These are phyloP conservation scores for Onthophagus taurus DNA, from an alignment of 1,140 invertebrate species.

Conservation along the genomic window DNA sequence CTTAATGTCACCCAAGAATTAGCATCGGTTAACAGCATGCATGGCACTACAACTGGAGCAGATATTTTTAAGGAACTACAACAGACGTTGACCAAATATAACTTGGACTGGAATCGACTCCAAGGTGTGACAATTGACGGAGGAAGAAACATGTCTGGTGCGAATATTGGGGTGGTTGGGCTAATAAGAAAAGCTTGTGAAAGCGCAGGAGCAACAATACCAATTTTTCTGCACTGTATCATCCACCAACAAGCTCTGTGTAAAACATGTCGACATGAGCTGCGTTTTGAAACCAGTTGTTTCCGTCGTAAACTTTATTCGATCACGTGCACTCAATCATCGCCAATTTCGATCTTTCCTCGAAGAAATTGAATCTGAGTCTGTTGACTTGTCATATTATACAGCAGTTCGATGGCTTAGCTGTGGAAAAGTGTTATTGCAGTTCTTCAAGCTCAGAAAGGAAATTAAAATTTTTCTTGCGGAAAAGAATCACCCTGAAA, in stretches of 20 bases:
- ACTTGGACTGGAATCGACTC: constrained; percentile 12
- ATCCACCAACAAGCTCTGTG: too few relatives aligned
- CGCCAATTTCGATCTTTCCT: constrained; percentile 14
- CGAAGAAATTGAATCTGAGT: constrained; percentile 10
- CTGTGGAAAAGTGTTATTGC: constrained; percentile 15
- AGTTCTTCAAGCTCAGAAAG: constrained; percentile 16
- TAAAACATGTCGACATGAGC: constrained; percentile 13
- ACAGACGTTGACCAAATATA: constrained; percentile 11
- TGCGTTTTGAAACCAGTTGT: constrained; percentile 8
- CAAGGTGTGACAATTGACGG: constrained; percentile 27
- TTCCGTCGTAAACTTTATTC: constrained; percentile 14
- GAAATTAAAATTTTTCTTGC: constrained; percentile 15
- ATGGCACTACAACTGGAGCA: constrained; percentile 7
- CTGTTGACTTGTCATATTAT: constrained; percentile 14
- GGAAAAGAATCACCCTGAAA: constrained; percentile 12
- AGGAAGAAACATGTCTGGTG: constrained; percentile 26
- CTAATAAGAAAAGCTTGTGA: constrained; percentile 10
- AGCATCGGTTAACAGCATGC: constrained; percentile 9
- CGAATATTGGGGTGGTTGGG: constrained; percentile 5
- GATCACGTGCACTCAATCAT: constrained; percentile 13
- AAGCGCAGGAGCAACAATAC: too few relatives aligned
- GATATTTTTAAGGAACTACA: constrained; percentile 15
- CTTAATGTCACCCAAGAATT: constrained; percentile 13
- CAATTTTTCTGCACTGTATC: too few relatives aligned
- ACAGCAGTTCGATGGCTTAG: constrained; percentile 14